Conservation (phyloP, 2,888 invertebrate genomes). For the Dendrolimus houi region DNA sequence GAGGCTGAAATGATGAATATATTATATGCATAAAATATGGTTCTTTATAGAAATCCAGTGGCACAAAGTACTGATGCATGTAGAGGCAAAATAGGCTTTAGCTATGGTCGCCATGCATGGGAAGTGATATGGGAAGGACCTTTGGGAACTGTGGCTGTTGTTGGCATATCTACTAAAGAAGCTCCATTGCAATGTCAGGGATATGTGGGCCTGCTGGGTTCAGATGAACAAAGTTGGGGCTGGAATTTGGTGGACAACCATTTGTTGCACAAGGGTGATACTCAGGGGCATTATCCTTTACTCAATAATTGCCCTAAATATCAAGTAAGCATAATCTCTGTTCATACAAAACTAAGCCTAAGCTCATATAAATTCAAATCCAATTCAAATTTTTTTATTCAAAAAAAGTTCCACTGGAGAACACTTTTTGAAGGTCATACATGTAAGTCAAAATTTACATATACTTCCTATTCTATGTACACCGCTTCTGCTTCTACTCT, state of each 20-base stretch:
- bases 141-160: constrained; percentile 97
- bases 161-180: constrained; percentile 96
- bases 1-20: too few relatives aligned
- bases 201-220: constrained; percentile 95
- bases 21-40: too few relatives aligned
- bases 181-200: constrained; percentile 95
- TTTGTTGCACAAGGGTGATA: constrained; percentile 96
- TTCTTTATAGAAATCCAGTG: constrained; percentile 88
- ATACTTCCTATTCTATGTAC: too few relatives aligned
- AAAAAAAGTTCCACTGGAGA: too few relatives aligned
- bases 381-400: too few relatives aligned
- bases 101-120: constrained; percentile 96
- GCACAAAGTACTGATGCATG: constrained; percentile 99
- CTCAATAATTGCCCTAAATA: constrained; percentile 98
- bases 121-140: constrained; percentile 99
- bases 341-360: too few relatives aligned
- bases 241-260: constrained; percentile 99
- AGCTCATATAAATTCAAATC: too few relatives aligned
- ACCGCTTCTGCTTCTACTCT: too few relatives aligned
- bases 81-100: constrained; percentile 92
- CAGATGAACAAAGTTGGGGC: constrained; percentile 98
- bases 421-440: too few relatives aligned
- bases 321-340: constrained; percentile 79
- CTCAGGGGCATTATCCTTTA: constrained; percentile 94
- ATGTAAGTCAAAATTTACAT: too few relatives aligned